A percentile compares a stretch with the other conserved stretches of the same genome.
phyloP scores from a whole-genome alignment of 2,797 vertebrate genomes.

The Coregonus sp. region DNA sequence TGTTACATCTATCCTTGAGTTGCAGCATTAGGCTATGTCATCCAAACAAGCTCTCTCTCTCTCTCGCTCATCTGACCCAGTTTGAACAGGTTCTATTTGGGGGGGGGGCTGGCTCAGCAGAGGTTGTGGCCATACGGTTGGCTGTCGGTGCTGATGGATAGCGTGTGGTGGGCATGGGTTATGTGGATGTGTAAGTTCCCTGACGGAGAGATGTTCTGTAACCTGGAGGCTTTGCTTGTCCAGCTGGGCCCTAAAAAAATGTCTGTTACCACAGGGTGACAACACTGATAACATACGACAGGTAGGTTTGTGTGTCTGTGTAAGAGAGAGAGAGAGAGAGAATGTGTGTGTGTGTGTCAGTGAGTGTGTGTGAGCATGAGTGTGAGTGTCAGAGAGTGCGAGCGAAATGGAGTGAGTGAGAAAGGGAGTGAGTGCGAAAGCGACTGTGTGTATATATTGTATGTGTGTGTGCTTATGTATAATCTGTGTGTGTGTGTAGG shows the following conservation, averaged over 20 bases:
- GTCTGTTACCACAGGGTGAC: conserved; percentile 87
- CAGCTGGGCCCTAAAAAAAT: conserved; percentile 94
- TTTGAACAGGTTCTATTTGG: conserved; percentile 96
- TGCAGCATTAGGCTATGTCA: too few species aligned
- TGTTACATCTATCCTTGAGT: too few species aligned
- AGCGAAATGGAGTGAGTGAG: too few species aligned
- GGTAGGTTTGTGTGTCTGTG: conserved; percentile 61
- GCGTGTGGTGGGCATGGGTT: conserved; percentile 89
- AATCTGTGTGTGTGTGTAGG: conserved; percentile 72
- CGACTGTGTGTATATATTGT: too few species aligned
- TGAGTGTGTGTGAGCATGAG: too few species aligned
- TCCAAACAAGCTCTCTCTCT: conserved; percentile 41
- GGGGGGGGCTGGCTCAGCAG: conserved; percentile 78
- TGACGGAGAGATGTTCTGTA: conserved; percentile 96
- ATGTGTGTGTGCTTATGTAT: too few species aligned
- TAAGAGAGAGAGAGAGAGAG: conserved; percentile 74
- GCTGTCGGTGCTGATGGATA: conserved; percentile 82
- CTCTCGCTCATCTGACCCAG: conserved; percentile 93
- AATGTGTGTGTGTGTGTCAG: not conserved
- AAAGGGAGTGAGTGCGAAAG: too few species aligned
- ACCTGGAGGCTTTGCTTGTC: conserved; percentile 93
- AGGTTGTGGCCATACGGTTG: conserved; percentile 87
- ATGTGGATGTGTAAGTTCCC: conserved; percentile 93
- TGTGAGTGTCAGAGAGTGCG: too few species aligned
- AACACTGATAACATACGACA: conserved; percentile 85